A percentile compares a stretch with the other conserved stretches of the same genome.
These are phyloP conservation scores for Cyclophora punctaria DNA, from an alignment of 2,888 invertebrate species.

Conservation along the genomic window DNA sequence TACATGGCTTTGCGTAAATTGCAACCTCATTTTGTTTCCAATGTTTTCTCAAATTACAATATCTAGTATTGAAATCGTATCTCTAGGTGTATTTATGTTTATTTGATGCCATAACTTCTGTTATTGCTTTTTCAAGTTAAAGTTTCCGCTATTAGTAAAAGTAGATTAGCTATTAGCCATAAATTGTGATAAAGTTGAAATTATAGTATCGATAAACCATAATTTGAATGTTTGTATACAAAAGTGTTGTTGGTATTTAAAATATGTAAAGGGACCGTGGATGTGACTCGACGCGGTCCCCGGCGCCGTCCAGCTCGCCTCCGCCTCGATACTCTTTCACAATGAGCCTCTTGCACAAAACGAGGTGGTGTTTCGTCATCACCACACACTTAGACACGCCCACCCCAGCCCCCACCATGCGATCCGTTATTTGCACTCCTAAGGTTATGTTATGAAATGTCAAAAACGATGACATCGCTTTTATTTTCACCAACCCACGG, in stretches of 20 bases:
- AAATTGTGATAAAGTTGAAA: too few relatives aligned
- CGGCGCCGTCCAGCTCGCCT: constrained; percentile 42
- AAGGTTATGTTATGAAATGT: constrained; percentile 14
- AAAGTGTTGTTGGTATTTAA: constrained; percentile 14
- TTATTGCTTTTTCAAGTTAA: too few relatives aligned
- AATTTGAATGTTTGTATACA: neutral
- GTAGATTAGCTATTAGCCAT: too few relatives aligned
- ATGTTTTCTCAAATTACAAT: too few relatives aligned
- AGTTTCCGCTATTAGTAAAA: too few relatives aligned
- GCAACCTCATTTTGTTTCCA: too few relatives aligned
- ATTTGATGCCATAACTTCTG: neutral
- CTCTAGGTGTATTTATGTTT: neutral
- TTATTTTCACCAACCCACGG: too few relatives aligned
- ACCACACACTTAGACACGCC: constrained; percentile 54
- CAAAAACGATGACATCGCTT: constrained; percentile 2
- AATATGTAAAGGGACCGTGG: constrained; percentile 23
- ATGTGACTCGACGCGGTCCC: constrained; percentile 35
- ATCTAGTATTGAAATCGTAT: neutral
- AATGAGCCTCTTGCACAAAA: constrained; percentile 62
- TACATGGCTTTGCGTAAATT: too few relatives aligned
- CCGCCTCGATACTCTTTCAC: constrained; percentile 62
- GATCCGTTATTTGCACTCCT: constrained; percentile 31
- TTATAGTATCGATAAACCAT: too few relatives aligned
- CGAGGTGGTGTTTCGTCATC: constrained; percentile 61
- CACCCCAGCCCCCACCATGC: constrained; percentile 45